Base-by-base conservation (phyloP, 2,113 vertebrate genomes). In the Sarotherodon lohbergeri region DNA sequence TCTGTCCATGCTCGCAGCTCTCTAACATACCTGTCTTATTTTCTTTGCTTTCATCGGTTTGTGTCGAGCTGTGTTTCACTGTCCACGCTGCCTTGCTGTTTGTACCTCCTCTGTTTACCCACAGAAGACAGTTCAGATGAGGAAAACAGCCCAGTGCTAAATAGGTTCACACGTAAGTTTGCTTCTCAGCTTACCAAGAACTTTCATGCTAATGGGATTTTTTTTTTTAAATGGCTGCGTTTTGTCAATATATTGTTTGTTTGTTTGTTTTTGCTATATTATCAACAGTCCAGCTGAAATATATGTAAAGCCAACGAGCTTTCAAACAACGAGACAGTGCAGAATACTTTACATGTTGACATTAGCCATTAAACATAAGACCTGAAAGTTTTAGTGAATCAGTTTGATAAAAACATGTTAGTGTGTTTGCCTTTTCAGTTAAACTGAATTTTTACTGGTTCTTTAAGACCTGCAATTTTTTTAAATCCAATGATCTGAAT, bases 91-190 rank as follows among this genome's bases (percentile, higher is more conserved):
- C 95, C 82, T 87, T 93, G 94, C 93, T 95, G 90, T 96, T 84
- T 96, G 92, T 94, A 48, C 94, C 93, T 94, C 95, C 92, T 96
- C 92, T 96, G 95, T 97, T 90, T 96, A 90, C 95, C 95, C 93
- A 88, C 96, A 96, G 96, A 96, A 81, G 93, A 96, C 89, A 94
- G 94, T 95, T 96, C 96, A 95, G 96, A 96, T 94, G 97, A 96
- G 86, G 95, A 95, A 91, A 93, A 85, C 94, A 87, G 83, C 85
- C 86, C 96, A 84, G 91, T 93, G 93, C 92, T 96, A 90, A 96
- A 92, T 96, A 96, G 93, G 92, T 96, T 96, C 88, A 96, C 95
- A 96, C 95, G 96, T 97, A 96, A 97, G 96, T 96, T 90, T 84
- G 50, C 43, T 86, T 50, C 80, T 85, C 78, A 89, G 90, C 88